Evolutionary conservation across 1,140 invertebrate species (phyloP), one percentile per base, ranked within the genome.

Genomic region (Drosophila aff.): DNA sequence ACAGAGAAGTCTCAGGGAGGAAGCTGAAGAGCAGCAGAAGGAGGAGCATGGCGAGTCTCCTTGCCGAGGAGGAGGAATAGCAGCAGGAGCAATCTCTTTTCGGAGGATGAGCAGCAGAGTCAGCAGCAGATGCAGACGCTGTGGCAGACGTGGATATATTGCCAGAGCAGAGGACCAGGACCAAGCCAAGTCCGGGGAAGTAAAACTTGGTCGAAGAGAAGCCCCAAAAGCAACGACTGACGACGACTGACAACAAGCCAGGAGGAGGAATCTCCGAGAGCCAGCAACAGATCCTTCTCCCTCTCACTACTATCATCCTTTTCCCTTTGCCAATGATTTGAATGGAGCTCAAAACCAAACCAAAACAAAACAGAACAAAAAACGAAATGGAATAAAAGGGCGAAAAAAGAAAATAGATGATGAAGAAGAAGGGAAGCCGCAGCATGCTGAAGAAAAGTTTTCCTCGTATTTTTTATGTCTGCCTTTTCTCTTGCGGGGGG

Each of bases 71-170:
- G 59, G 9, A 18, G 5, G n/a, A 46, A 60, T 38, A 47, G 46
- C 1, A 43, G n/a, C 26, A 46, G 59, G 26, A 47, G 52, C 3
- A 28, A 2, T 2, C 26, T n/a, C 26, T 8, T 7, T 3, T 8
- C 1, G 1, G 4, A 46, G 59, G 7, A 52, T 33, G 44, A 38
- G 18, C 16, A 26, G 53, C 47, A 49, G 7, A 62, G 16, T 16
- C 36, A 60, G 47, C 65, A 71, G 64, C 73, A 76, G 72, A 55
- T 43, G 72, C 40, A 87, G 83, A 87, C 83, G 47, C 73, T 84
- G 84, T 84, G 68, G 83, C 83, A 87, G 83, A 87, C 84, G 81
- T 87, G 81, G 69, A 87, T 87, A 87, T 89, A 87, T 89, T 74
- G 77, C 83, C 67, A 61, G 50, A 78, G 60, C 53, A 4, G 47